Base-by-base conservation (phyloP, 2,888 invertebrate species). In the Agrilus biguttatus region DNA sequence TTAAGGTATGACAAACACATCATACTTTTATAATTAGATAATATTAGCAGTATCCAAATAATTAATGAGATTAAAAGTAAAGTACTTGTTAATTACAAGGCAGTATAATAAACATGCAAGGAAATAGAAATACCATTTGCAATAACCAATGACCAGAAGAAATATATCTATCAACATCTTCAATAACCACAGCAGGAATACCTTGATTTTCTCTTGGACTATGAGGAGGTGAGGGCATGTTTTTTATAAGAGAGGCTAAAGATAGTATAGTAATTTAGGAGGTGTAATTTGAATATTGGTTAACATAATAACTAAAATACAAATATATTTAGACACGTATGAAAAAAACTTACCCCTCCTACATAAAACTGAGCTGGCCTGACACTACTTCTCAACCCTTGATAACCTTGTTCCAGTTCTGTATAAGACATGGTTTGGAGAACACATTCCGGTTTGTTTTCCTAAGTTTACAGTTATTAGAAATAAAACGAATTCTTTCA, bases 351-450 rank as follows among this genome's bases (percentile, higher is more conserved):
- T 72, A 78, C 77, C 59, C 74, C 75, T 57, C 82, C 83, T 61
- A 83, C 75, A 71, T 79, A 82, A 69, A 83, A 83, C 59, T 80
- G 75, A 49, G 77, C 77, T 51, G 73, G 72, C 53, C 64, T 58
- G 60, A 71, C 66, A 54, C 77, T 76, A 68, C 82, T 83, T 63
- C 80, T 77, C 64, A 86, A 73, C 59, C 83, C 89, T 75, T 88
- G 89, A 72, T 90, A 90, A 55, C 90, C 90, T 72, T 86, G 85
- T 73, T 90, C 90, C 60, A 90, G 72, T 73, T 90, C 89, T 65
- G 88, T 88, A 69, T 90, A 90, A 65, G 89, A 90, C 90, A 90
- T 89, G 47, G 41, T 49, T 44, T 40, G 12, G 8, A 14, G 23
- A 37, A 44, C 19, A 28, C 44, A 44, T 47, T 39, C 44, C 44